Evolutionary conservation across 2,797 vertebrate genomes (phyloP).

Genomic region (Lates japonicus): DNA sequence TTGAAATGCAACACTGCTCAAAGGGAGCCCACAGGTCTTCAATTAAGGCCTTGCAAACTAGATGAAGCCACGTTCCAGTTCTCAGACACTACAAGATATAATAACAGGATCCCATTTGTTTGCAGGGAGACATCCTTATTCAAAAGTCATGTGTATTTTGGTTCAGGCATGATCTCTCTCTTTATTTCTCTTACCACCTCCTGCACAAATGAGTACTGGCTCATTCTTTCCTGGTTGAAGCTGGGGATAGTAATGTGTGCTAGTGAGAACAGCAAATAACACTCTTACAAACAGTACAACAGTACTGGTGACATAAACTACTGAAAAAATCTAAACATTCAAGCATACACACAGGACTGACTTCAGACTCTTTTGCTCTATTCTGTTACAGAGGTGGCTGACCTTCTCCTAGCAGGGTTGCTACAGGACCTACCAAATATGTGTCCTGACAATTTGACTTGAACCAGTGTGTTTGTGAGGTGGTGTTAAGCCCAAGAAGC

Average conservation of each 20-base stretch:
- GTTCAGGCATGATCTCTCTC: neutral
- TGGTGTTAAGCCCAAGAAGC: neutral
- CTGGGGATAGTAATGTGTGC: neutral
- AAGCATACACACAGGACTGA: neutral
- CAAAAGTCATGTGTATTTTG: no score
- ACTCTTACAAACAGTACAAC: neutral
- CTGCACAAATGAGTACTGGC: neutral
- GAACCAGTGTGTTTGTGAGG: slow-evolving; percentile 17
- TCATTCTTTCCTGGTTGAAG: neutral
- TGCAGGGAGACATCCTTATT: neutral
- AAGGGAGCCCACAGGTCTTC: slow-evolving; percentile 3
- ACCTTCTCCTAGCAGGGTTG: slow-evolving; percentile 8
- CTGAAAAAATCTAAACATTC: neutral
- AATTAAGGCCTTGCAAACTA: slow-evolving; percentile 5
- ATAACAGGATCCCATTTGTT: neutral
- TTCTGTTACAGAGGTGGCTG: neutral
- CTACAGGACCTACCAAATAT: slow-evolving; percentile 19
- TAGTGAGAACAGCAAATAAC: neutral
- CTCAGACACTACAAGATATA: neutral
- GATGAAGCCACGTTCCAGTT: slow-evolving; percentile 12
- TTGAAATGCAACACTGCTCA: slow-evolving; percentile 63
- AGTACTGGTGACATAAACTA: neutral
- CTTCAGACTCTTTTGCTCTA: slow-evolving; percentile 4
- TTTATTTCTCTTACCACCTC: neutral
- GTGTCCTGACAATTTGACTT: slow-evolving; percentile 14